Percentiles rank a stretch among this genome's conserved stretches.
Conservation (phyloP, 2,113 vertebrate species). For the Esox niger region DNA sequence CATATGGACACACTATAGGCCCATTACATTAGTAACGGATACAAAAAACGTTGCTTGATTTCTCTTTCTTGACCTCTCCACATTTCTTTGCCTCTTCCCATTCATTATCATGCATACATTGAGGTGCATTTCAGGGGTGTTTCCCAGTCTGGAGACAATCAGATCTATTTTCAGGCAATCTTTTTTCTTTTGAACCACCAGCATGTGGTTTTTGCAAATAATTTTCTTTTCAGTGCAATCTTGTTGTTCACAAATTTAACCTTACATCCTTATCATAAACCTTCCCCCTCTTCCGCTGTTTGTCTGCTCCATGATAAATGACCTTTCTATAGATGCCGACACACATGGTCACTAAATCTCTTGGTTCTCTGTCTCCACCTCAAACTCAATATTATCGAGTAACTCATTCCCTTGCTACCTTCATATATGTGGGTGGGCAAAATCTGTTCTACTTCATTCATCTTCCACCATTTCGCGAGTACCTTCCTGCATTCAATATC, state of each 20-base stretch:
- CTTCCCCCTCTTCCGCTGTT: background rate
- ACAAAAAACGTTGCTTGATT: constrained; percentile 29
- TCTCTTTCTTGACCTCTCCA: constrained; percentile 4
- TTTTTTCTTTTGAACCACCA: background rate
- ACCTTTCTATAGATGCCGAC: constrained; percentile 37
- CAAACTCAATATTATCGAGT: constrained; percentile 33
- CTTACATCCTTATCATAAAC: constrained; percentile 5
- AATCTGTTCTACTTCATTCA: constrained; percentile 44
- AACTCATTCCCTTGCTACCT: background rate
- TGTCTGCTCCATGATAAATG: constrained; percentile 50
- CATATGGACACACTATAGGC: constrained; percentile 17
- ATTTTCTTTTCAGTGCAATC: background rate
- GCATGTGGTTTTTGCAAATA: background rate
- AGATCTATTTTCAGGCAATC: constrained; percentile 19
- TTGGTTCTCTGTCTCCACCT: constrained; percentile 9
- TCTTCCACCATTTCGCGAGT: constrained; percentile 19
- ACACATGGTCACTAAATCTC: constrained; percentile 44
- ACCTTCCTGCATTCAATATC: constrained; percentile 31
- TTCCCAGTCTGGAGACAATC: background rate
- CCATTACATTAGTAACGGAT: constrained; percentile 15
- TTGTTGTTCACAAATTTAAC: no score
- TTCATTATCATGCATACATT: background rate
- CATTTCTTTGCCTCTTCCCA: constrained; percentile 9
- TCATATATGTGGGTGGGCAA: constrained; percentile 20
- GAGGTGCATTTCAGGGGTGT: background rate